A percentile compares a stretch with the other conserved stretches of the same genome.
Evolutionary conservation across 1,140 invertebrate species (phyloP).

Genomic region (Stegodyphus dumicola): DNA sequence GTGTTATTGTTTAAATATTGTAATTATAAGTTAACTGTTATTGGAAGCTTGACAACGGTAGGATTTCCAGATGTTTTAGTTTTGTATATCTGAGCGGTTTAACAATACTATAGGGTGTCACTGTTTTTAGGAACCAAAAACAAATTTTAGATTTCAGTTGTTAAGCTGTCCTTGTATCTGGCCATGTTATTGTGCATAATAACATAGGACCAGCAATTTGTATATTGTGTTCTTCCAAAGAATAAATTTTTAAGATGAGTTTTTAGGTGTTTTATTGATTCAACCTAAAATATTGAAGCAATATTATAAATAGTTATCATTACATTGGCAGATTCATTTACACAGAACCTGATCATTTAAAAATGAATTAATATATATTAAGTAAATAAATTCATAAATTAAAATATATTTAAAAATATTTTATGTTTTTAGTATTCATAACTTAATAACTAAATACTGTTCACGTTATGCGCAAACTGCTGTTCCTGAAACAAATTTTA

Average conservation of each 20-base stretch:
- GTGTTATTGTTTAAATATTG: slow-evolving; percentile 58
- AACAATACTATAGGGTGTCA: slow-evolving; percentile 40
- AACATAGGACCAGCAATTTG: slow-evolving; percentile 55
- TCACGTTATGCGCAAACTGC: too few species aligned
- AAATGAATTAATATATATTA: neutral
- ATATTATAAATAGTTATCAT: neutral
- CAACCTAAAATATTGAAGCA: neutral
- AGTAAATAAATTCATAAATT: neutral
- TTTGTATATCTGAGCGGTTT: slow-evolving; percentile 52
- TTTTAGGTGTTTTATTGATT: neutral
- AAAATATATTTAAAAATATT: neutral
- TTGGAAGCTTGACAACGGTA: slow-evolving; percentile 59
- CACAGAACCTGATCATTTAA: neutral
- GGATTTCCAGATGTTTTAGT: slow-evolving; percentile 56
- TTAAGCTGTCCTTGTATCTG: slow-evolving; percentile 58
- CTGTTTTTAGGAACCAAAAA: slow-evolving; percentile 57
- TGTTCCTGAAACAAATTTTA: too few species aligned
- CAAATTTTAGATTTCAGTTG: slow-evolving; percentile 60
- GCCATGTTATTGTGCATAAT: slow-evolving; percentile 52
- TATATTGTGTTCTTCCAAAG: slow-evolving; percentile 61
- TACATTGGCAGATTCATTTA: neutral
- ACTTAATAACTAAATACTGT: too few species aligned
- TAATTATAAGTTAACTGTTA: slow-evolving; percentile 56
- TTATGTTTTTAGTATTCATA: neutral
- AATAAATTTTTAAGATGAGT: slow-evolving; percentile 59